Evolutionary conservation across 2,888 invertebrate species (phyloP), one percentile per base, ranked within the genome.

Genomic region (Graphium colonna): DNA sequence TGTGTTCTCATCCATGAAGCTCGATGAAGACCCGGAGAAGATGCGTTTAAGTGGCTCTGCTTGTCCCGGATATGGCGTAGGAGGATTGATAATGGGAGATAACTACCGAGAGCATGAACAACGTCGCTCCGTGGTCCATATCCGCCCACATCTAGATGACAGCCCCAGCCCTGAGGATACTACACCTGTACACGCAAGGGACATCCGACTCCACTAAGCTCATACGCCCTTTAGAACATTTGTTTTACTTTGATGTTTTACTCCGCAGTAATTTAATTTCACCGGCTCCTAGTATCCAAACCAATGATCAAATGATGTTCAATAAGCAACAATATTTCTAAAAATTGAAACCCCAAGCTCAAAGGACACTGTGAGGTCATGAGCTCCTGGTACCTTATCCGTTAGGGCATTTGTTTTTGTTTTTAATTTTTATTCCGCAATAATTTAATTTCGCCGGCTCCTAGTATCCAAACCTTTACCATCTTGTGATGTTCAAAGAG

Each of bases 161-260:
- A 93, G 93, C 67, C 94, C 94, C 1, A 94, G 93, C 78, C 93
- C 94, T 17, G 94, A 94, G 62, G 94, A 94, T 65, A 91, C 91
- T 39, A 92, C 92, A 3, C 92, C 92, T 1, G 91, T 92, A 0
- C 91, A 92, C 64, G 91, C 92, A 12, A 77, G 90, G 50, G 91
- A 91, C 57, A 79, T 91, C 65, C 75, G 91, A 68, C 83, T 91
- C 46, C 91, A 91, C 61, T 92, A 90, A 82, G 62, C 55, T 43
- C 3, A 31, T 17, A 10, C 12, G n/a, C n/a, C n/a, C n/a, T n/a
- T n/a, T n/a, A n/a, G n/a, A n/a, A n/a, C n/a, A n/a, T n/a, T n/a
- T n/a, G n/a, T n/a, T n/a, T n/a, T n/a, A n/a, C n/a, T n/a, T n/a
- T n/a, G n/a, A n/a, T n/a, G n/a, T n/a, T n/a, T n/a, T n/a, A n/a